These are phyloP conservation scores for Aleiodes testaceus DNA, from an alignment of 2,888 invertebrate species.

Conservation along the genomic window DNA sequence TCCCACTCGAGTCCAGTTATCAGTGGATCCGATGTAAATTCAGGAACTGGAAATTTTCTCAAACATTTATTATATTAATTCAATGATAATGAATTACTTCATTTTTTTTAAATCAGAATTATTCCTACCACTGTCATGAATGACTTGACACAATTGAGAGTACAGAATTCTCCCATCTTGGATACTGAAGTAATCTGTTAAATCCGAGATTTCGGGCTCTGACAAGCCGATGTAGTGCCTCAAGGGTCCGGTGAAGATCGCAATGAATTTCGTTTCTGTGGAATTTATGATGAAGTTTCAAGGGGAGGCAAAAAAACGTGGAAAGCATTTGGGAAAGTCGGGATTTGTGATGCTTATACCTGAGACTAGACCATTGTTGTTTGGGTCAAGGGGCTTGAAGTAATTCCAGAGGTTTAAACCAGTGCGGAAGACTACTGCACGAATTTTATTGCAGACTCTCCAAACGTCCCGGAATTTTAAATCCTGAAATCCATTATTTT, in stretches of 20 bases:
- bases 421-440: slow-evolving; percentile 82
- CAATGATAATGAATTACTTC: too few relatives aligned
- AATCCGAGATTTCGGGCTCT: slow-evolving; percentile 81
- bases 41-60: slow-evolving; percentile 70
- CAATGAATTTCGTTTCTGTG: slow-evolving; percentile 83
- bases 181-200: slow-evolving; percentile 86
- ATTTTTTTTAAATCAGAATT: slow-evolving; percentile 4
- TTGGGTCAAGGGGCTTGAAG: slow-evolving; percentile 81
- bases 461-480: slow-evolving; percentile 80
- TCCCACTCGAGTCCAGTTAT: slow-evolving; percentile 79
- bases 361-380: slow-evolving; percentile 80
- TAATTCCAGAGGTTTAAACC: slow-evolving; percentile 83
- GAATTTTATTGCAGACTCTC: slow-evolving; percentile 87
- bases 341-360: slow-evolving; percentile 70
- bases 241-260: slow-evolving; percentile 80
- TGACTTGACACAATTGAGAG: slow-evolving; percentile 83
- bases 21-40: slow-evolving; percentile 73
- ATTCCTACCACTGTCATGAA: slow-evolving; percentile 79
- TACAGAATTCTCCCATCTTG: slow-evolving; percentile 86
- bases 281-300: neutral
- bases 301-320: neutral
- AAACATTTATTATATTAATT: too few relatives aligned
- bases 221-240: slow-evolving; percentile 80
- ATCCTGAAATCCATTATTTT: slow-evolving; percentile 53
- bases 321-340: neutral